These are phyloP conservation scores for Drosophila nigrodunni DNA, from an alignment of 1,140 invertebrate genomes.

Conservation along the genomic window DNA sequence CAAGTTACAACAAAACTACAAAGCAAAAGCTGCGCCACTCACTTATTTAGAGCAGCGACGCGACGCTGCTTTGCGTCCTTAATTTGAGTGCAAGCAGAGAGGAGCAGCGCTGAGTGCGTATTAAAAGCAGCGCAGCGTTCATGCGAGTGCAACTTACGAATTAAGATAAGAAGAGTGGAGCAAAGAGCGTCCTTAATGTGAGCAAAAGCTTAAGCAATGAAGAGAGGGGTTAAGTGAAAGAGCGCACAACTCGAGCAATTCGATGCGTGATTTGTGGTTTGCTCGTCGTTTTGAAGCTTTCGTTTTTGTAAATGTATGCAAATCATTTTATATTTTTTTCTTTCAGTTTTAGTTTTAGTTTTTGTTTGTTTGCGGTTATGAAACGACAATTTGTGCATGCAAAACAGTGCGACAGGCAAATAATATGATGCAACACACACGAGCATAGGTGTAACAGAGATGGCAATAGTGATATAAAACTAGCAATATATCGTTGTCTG, in stretches of 20 bases:
- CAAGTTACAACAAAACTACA: background rate
- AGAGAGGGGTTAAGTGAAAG: background rate
- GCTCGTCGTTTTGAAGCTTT: background rate
- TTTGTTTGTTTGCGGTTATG: constrained; percentile 14
- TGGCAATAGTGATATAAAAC: background rate
- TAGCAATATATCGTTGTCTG: background rate
- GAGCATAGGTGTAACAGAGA: constrained; percentile 21
- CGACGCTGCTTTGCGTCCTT: constrained; percentile 7
- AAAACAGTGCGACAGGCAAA: constrained; percentile 29
- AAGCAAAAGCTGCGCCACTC: constrained; percentile 1
- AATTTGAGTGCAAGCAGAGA: constrained; percentile 2
- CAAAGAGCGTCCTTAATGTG: background rate
- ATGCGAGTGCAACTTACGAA: background rate
- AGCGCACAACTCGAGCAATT: background rate
- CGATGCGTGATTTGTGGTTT: constrained; percentile 11
- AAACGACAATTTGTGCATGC: constrained; percentile 47
- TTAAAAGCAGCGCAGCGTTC: background rate
- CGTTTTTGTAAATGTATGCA: constrained; percentile 21
- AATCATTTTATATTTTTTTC: background rate
- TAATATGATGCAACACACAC: constrained; percentile 37
- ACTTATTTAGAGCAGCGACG: background rate
- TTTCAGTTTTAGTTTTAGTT: background rate
- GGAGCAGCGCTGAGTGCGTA: background rate
- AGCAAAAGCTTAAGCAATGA: background rate
- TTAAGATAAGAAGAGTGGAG: background rate